Evolutionary conservation across 2,113 vertebrate species (phyloP).

Genomic region (Tragelaphus buxtoni): DNA sequence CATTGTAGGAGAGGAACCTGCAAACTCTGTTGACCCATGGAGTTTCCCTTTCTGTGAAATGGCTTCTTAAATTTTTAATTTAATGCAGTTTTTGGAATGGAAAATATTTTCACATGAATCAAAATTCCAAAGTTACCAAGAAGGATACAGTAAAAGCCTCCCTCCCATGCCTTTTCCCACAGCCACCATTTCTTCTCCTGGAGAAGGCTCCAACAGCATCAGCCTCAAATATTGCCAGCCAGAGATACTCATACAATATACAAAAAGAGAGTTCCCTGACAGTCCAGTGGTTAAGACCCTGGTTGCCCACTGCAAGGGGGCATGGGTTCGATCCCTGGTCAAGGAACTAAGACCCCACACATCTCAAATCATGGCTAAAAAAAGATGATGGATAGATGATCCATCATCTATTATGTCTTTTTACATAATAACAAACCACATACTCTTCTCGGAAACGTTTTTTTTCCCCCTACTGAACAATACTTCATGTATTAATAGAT

Average conservation of each 20-base stretch:
- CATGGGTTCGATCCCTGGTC: not conserved
- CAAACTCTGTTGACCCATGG: not conserved
- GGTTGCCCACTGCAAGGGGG: not conserved
- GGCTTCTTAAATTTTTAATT: not conserved
- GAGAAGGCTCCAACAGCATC: not conserved
- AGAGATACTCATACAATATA: rapidly evolving
- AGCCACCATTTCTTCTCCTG: not conserved
- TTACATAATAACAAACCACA: too few relatives aligned
- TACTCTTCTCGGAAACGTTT: not conserved
- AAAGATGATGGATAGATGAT: not conserved
- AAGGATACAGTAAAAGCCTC: not conserved
- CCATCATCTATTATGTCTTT: not conserved
- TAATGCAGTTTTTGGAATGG: not conserved
- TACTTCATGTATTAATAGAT: not conserved
- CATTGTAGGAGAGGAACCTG: not conserved
- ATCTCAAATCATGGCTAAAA: not conserved
- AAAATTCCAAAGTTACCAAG: not conserved
- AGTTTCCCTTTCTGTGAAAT: not conserved
- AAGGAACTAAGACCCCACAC: not conserved
- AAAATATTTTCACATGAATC: not conserved
- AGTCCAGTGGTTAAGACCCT: not conserved
- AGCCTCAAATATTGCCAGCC: not conserved
- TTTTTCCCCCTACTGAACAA: not conserved
- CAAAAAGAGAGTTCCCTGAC: not conserved
- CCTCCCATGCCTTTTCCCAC: not conserved